These are phyloP conservation scores for Sceliomorpha sp. DNA, from an alignment of 2,888 invertebrate species.

Conservation along the genomic window DNA sequence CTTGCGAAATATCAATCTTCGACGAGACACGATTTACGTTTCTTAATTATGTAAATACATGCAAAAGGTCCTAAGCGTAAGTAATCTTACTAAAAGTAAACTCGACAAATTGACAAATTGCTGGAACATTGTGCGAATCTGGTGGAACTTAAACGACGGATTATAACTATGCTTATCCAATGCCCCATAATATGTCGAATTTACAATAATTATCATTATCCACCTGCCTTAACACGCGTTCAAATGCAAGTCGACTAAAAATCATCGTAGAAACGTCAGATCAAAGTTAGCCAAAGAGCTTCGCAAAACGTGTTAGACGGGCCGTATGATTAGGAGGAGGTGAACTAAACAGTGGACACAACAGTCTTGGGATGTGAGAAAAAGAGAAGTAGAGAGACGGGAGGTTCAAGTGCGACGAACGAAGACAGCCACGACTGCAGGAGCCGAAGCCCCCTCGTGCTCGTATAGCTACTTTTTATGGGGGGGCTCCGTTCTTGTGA, in stretches of 20 bases:
- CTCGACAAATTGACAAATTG: too few relatives aligned
- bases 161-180: too few relatives aligned
- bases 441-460: constrained; percentile 26
- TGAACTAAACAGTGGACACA: constrained; percentile 32
- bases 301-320: constrained; percentile 22
- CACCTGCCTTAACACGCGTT: constrained; percentile 11
- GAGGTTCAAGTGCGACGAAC: constrained; percentile 23
- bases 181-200: background rate
- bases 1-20: too few relatives aligned
- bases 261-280: constrained; percentile 13
- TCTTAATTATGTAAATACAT: too few relatives aligned
- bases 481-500: constrained; percentile 28
- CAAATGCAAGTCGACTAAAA: constrained; percentile 1
- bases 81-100: too few relatives aligned
- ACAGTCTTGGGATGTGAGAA: constrained; percentile 23
- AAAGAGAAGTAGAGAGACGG: too few relatives aligned
- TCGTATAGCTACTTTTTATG: background rate
- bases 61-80: too few relatives aligned
- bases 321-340: constrained; percentile 1
- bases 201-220: constrained; percentile 21
- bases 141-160: too few relatives aligned
- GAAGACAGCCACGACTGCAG: constrained; percentile 28
- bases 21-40: too few relatives aligned
- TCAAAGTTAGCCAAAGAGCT: constrained; percentile 20
- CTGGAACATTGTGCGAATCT: too few relatives aligned